These are phyloP conservation scores for Protobothrops mucrosquamatus DNA, from an alignment of 2,113 vertebrate species.

Conservation along the genomic window DNA sequence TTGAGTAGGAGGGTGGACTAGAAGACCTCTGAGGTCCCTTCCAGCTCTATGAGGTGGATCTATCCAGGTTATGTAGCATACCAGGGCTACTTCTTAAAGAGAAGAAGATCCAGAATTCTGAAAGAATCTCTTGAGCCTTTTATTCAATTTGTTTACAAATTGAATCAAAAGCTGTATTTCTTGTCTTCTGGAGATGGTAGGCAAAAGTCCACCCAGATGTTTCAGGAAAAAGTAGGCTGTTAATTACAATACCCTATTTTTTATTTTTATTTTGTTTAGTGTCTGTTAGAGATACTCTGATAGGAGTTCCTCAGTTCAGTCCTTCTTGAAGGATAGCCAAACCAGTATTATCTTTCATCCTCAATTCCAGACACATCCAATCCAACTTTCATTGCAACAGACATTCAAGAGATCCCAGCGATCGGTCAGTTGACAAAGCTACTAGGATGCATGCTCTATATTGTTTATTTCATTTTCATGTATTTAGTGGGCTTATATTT, in stretches of 20 bases:
- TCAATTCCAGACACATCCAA: constrained; percentile 60
- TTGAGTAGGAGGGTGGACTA: too few relatives aligned
- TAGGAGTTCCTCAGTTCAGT: background rate
- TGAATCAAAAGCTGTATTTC: background rate
- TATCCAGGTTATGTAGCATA: background rate
- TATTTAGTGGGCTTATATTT: constrained; percentile 51
- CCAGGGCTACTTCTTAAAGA: background rate
- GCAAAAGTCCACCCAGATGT: background rate
- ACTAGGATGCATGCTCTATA: constrained; percentile 33
- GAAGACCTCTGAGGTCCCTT: too few relatives aligned
- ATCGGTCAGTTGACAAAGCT: constrained; percentile 51
- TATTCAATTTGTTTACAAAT: background rate
- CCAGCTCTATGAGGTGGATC: too few relatives aligned
- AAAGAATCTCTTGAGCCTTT: background rate
- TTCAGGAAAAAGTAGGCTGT: background rate
- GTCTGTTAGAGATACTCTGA: background rate
- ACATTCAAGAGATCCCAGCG: constrained; percentile 50
- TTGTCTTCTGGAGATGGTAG: background rate
- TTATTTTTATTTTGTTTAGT: background rate
- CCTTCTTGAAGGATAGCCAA: background rate
- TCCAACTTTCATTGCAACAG: constrained; percentile 60
- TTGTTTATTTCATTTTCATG: constrained; percentile 46
- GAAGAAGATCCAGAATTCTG: background rate
- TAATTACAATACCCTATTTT: background rate
- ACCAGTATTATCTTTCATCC: constrained; percentile 48